Percentiles rank a stretch among this genome's conserved stretches.
Evolutionary conservation across 2,113 vertebrate genomes (phyloP).

Genomic region (Hippopotamus amphibius): DNA sequence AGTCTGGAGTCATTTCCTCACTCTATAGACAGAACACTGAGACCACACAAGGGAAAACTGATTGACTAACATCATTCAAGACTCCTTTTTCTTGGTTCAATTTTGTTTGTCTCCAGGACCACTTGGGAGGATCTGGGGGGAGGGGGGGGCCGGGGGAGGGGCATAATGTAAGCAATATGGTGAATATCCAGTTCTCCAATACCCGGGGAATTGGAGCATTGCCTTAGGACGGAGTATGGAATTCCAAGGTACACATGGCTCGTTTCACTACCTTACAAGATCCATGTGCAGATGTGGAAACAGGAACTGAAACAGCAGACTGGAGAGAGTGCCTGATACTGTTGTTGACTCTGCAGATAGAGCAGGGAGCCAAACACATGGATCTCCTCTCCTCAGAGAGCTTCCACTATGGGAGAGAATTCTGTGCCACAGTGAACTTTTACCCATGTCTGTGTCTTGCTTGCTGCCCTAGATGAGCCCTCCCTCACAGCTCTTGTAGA

Average conservation of each 20-base stretch:
- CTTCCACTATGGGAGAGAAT: background rate
- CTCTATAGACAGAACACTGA: background rate
- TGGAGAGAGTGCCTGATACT: background rate
- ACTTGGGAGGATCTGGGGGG: background rate
- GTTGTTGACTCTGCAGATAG: background rate
- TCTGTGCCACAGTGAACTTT: background rate
- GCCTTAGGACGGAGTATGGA: background rate
- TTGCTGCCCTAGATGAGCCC: background rate
- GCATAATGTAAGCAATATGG: background rate
- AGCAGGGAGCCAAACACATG: background rate
- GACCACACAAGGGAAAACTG: background rate
- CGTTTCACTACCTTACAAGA: background rate
- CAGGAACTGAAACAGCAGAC: background rate
- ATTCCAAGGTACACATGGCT: background rate
- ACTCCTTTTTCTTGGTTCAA: background rate
- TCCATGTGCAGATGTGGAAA: background rate
- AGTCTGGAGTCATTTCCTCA: background rate
- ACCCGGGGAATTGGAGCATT: accelerated
- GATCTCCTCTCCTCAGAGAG: background rate
- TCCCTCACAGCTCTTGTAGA: background rate
- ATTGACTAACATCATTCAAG: background rate
- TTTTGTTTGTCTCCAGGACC: background rate
- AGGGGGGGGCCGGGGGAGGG: too few relatives aligned
- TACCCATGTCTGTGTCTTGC: background rate
- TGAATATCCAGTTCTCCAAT: too few relatives aligned